These are phyloP conservation scores for Podocnemis expansa DNA, from an alignment of 2,113 vertebrate species.

Conservation along the genomic window DNA sequence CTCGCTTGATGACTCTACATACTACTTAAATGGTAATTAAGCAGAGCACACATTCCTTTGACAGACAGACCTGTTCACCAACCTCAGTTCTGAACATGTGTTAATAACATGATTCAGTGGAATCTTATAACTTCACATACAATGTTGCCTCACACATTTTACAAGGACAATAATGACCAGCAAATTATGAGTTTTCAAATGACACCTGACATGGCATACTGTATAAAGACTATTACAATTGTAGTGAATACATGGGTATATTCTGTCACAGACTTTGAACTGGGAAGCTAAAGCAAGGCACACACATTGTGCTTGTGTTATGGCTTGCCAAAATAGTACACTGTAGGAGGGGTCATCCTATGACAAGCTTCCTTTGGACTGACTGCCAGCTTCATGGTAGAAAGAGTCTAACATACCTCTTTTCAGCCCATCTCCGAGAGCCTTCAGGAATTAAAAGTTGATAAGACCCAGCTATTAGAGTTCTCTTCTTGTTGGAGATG, in stretches of 20 bases:
- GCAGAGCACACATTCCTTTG: no score
- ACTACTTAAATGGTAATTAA: no score
- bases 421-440: neutral
- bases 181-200: neutral
- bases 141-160: no score
- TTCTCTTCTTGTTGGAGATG: neutral
- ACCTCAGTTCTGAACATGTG: no score
- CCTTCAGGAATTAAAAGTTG: rapidly evolving
- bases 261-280: neutral
- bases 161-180: no score
- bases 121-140: no score
- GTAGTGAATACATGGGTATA: neutral
- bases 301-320: neutral
- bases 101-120: no score
- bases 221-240: neutral
- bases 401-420: neutral
- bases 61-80: no score
- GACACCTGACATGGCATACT: neutral
- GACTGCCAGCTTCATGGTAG: neutral
- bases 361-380: no score
- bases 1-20: no score
- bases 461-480: neutral
- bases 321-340: no score
- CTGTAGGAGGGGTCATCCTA: no score
- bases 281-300: neutral